Evolutionary conservation across 2,797 vertebrate species (phyloP), one percentile per base, ranked within the genome.

Genomic region (Otus scops): DNA sequence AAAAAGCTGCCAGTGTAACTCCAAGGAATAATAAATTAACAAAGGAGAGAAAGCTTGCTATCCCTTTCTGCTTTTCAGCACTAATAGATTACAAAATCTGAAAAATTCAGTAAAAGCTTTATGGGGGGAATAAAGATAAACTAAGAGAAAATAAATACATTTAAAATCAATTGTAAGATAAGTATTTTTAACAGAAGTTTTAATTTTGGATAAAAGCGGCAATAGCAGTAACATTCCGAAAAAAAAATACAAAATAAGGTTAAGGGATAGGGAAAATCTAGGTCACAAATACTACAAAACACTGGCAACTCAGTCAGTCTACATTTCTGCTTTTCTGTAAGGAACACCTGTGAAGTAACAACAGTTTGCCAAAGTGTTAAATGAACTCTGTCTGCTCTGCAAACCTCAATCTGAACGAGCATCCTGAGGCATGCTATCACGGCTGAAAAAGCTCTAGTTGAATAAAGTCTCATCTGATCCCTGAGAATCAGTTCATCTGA

Each of bases 391-490:
- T 64, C 57, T 68, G 24, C 70, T 94, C 73, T 56, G 86, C 86
- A 95, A 88, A 91, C 74, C 70, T 79, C 91, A 69, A 54, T n/a
- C 53, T 84, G 78, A 95, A 96, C 63, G 32, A 85, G 41, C 53
- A 94, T 53, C 56, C 83, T 5, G 20, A 94, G 80, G 77, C 68
- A 63, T 10, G 51, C 32, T 78, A 92, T 50, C 36, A 77, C 34
- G 22, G 53, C 60, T 75, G 90, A 61, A 65, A 94, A 92, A 89
- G 71, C 41, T 88, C 32, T 84, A 87, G 27, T 22, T 75, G 86
- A 84, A 95, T 36, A 45, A 94, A 94, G 69, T 57, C 61, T 95
- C 82, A 87, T 48, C 65, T 95, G 88, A 95, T 45, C 65, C 85
- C n/a, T 13, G 19, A 95, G 57, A 81, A 92, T 43, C 68, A 78